Evolutionary conservation across 2,113 vertebrate species (phyloP).

Genomic region (Grallaria varia): DNA sequence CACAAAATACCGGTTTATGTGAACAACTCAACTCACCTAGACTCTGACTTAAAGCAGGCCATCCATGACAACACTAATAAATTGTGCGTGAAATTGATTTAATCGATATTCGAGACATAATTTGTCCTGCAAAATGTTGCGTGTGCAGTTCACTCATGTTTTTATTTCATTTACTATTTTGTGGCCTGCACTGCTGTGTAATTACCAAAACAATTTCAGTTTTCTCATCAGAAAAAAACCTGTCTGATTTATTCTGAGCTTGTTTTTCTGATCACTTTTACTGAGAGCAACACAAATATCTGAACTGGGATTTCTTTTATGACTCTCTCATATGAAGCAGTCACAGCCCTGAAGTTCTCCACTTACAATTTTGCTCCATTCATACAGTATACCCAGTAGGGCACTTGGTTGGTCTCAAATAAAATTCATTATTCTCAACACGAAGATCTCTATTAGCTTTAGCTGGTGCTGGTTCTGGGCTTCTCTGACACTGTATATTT

Average conservation of each 20-base stretch:
- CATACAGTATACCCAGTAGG: background rate
- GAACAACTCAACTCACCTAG: conserved; percentile 61
- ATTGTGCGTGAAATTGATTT: conserved; percentile 72
- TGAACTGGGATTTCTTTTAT: background rate
- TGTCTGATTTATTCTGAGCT: background rate
- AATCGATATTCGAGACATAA: conserved; percentile 54
- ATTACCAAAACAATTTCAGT: conserved; percentile 13
- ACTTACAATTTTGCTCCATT: background rate
- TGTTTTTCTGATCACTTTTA: background rate
- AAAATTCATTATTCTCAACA: background rate
- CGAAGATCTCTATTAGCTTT: background rate
- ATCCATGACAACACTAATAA: conserved; percentile 55
- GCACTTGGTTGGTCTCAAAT: background rate
- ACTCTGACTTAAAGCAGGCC: conserved; percentile 34
- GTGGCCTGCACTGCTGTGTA: background rate
- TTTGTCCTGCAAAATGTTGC: conserved; percentile 38
- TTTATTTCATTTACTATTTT: conserved; percentile 35
- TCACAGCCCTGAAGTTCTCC: background rate
- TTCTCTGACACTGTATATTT: background rate
- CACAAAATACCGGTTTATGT: background rate
- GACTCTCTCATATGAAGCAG: background rate
- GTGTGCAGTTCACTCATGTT: background rate
- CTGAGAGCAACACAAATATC: background rate
- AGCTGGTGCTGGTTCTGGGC: background rate
- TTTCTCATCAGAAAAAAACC: background rate